phyloP scores from a whole-genome alignment of 2,888 invertebrate genomes.

The Cephalotes varians region DNA sequence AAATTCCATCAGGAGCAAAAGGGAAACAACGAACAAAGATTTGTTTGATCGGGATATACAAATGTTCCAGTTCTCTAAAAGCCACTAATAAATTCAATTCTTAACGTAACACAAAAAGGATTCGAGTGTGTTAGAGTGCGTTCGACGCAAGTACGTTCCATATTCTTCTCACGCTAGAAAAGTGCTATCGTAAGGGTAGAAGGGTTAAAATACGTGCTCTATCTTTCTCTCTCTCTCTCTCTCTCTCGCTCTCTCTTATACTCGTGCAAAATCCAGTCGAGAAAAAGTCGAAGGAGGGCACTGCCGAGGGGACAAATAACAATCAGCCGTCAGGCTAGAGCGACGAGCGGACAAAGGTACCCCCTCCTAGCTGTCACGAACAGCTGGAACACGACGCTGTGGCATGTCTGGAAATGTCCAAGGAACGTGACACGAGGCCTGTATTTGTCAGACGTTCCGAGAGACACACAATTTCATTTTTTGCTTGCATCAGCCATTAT shows the following conservation, averaged over 20 bases:
- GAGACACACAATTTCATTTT: not conserved
- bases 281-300: conserved; percentile 33
- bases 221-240: not conserved
- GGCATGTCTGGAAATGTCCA: conserved; percentile 12
- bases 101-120: not conserved
- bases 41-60: not conserved
- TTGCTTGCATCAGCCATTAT: not conserved
- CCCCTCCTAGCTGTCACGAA: conserved; percentile 49
- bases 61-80: not conserved
- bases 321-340: conserved; percentile 34
- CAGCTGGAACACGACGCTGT: conserved; percentile 50
- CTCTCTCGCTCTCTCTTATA: not conserved
- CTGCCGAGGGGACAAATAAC: conserved; percentile 37
- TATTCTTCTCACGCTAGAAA: conserved; percentile 15
- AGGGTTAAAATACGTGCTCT: conserved; percentile 8
- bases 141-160: not conserved
- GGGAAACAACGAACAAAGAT: not conserved
- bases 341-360: conserved; percentile 40
- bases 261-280: conserved; percentile 14
- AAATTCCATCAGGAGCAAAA: not conserved
- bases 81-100: conserved; percentile 1
- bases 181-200: conserved; percentile 12
- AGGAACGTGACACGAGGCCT: not conserved
- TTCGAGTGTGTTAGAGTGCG: not conserved
- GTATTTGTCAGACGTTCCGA: not conserved